Conservation (phyloP, 1,140 invertebrate genomes). For the Drosophila nigromelanica region DNA sequence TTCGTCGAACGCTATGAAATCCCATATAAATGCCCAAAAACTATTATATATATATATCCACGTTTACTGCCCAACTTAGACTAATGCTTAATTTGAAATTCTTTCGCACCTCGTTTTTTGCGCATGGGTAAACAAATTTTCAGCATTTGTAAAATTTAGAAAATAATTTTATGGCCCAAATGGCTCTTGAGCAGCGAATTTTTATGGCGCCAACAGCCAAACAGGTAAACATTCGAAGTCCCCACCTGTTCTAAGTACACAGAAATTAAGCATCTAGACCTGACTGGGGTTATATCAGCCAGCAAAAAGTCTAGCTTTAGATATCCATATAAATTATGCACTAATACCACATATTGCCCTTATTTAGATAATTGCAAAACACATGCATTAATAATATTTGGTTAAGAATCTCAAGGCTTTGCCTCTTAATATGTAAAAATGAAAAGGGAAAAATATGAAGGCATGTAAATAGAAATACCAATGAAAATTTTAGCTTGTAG, state of each 20-base stretch:
- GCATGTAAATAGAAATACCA: slow-evolving; percentile 60
- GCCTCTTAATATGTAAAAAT: slow-evolving; percentile 5
- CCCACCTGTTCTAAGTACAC: slow-evolving; percentile 18
- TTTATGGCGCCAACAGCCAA: slow-evolving; percentile 28
- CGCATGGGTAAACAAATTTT: slow-evolving; percentile 50
- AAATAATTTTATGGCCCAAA: slow-evolving; percentile 62
- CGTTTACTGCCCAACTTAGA: neutral
- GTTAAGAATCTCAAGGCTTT: slow-evolving; percentile 2
- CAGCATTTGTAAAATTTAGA: slow-evolving; percentile 72
- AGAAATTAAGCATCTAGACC: too few species aligned
- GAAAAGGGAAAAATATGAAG: slow-evolving; percentile 6
- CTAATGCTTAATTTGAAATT: neutral
- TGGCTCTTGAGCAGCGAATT: slow-evolving; percentile 45
- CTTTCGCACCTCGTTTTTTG: slow-evolving; percentile 25
- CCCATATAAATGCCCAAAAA: slow-evolving; percentile 1
- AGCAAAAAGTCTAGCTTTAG: slow-evolving; percentile 13
- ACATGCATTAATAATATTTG: slow-evolving; percentile 14
- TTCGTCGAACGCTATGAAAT: neutral
- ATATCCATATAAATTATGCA: neutral
- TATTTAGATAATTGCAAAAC: neutral
- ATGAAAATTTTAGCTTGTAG: slow-evolving; percentile 42
- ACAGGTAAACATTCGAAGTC: slow-evolving; percentile 10
- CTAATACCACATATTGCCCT: too few species aligned
- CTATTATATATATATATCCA: neutral
- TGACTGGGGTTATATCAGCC: neutral